Percentiles rank a stretch among this genome's conserved stretches.
These are phyloP conservation scores for Oceanodroma leucorhoa DNA, from an alignment of 2,797 vertebrate genomes.

Conservation along the genomic window DNA sequence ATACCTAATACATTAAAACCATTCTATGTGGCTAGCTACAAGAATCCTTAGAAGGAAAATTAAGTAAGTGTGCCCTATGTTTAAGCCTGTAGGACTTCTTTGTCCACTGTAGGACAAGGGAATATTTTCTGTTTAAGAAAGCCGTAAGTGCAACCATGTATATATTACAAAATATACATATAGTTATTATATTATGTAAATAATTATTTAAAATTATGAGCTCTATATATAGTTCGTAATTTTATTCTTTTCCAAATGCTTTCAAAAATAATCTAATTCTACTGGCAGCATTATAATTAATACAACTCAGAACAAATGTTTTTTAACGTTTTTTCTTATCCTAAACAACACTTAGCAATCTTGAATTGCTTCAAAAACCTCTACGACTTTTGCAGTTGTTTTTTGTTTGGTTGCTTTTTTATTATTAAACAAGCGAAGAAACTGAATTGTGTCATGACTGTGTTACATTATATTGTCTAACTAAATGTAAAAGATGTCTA, in stretches of 20 bases:
- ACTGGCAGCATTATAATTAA: not conserved
- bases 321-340: not conserved
- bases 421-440: not conserved
- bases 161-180: not conserved
- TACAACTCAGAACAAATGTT: not conserved
- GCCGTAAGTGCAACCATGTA: not conserved
- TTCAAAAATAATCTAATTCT: not conserved
- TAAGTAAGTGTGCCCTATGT: not conserved
- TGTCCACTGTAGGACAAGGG: not conserved
- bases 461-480: not conserved
- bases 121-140: not conserved
- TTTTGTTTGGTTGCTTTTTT: not conserved
- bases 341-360: not conserved
- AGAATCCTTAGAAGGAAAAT: not conserved
- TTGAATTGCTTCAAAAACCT: not conserved
- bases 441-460: not conserved
- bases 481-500: not conserved
- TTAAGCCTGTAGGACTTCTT: not conserved
- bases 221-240: not conserved
- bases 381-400: rapidly evolving
- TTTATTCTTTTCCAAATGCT: not conserved
- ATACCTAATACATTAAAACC: not conserved
- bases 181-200: not conserved
- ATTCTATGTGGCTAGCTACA: not conserved
- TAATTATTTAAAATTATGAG: not conserved